Evolutionary conservation across 2,888 invertebrate genomes (phyloP).

Genomic region (Helleia helle): DNA sequence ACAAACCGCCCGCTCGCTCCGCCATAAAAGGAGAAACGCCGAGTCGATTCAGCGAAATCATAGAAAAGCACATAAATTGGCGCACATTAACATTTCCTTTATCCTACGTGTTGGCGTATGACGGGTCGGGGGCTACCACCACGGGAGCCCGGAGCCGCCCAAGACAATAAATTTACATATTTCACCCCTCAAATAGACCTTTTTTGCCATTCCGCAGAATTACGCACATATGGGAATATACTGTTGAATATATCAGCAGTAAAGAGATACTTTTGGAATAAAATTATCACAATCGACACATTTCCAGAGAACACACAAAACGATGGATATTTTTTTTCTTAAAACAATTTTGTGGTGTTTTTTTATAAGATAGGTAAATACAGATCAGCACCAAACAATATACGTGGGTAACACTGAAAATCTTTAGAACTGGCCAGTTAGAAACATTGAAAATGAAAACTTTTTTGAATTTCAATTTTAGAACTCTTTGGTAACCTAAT

Average conservation of each 20-base stretch:
- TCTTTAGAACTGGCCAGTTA: no score
- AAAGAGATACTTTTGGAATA: conserved; percentile 70
- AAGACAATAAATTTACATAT: conserved; percentile 75
- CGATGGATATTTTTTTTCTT: no score
- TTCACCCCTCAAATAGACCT: conserved; percentile 75
- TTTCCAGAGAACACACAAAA: conserved; percentile 34
- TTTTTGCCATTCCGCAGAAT: conserved; percentile 74
- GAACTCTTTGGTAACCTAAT: no score
- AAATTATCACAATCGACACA: conserved; percentile 69
- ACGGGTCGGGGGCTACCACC: conserved; percentile 53
- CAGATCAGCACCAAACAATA: no score
- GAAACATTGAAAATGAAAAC: no score
- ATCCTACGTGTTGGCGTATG: conserved; percentile 73
- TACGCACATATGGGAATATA: conserved; percentile 75
- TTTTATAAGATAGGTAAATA: no score
- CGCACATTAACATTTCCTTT: conserved; percentile 73
- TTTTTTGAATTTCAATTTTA: no score
- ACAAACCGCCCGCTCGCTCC: conserved; percentile 37
- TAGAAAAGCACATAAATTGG: conserved; percentile 74
- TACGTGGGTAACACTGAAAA: no score
- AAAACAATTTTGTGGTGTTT: no score
- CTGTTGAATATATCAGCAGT: conserved; percentile 73
- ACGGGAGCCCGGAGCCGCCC: conserved; percentile 62
- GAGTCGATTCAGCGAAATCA: conserved; percentile 71
- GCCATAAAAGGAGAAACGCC: conserved; percentile 59